Evolutionary conservation across 2,888 invertebrate genomes (phyloP), one percentile per base, ranked within the genome.

Genomic region (Unio delphinus): DNA sequence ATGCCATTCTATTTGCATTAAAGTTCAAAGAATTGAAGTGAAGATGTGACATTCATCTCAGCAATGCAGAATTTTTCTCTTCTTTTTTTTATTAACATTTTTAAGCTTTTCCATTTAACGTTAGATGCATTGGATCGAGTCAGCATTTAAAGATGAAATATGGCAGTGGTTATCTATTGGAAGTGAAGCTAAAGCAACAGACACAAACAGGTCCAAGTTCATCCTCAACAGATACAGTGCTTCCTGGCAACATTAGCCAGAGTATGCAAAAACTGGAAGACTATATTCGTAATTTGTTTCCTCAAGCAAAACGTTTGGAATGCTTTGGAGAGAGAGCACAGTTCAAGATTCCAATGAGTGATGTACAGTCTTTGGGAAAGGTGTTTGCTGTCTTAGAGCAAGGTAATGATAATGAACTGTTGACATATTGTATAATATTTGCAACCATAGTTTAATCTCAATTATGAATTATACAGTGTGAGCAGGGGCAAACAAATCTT

Each of bases 121-220:
- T 45, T 81, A 94, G 94, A 81, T 95, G 95, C 90, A 92, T 96
- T 76, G 96, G 96, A 63, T 95, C 95, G 55, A 95, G 95, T 58
- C 95, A 96, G 89, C 95, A 96, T 88, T 90, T 96, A 75, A 96
- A 96, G 89, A 95, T 95, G 89, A 92, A 95, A 68, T 96, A 95
- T 85, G 96, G 96, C 18, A 95, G 95, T 65, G 96, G 96, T 0
- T 96, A 96, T 89, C 94, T 94, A 2, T 90, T 96, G 72, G 96
- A 96, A 89, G 94, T 96, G 92, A 96, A 96, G 89, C 91, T 95
- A 11, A 64, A 70, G 1, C 57, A 58, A 4, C 56, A 23, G 60
- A 20, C 28, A 34, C 26, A 68, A 30, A 55, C 69, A 59, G 34
- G 67, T 61, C 60, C 71, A 55, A 89, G 23, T 3, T 17, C 66